Conservation (phyloP, 2,113 vertebrate species). For the Erythrocercus mccallii region DNA sequence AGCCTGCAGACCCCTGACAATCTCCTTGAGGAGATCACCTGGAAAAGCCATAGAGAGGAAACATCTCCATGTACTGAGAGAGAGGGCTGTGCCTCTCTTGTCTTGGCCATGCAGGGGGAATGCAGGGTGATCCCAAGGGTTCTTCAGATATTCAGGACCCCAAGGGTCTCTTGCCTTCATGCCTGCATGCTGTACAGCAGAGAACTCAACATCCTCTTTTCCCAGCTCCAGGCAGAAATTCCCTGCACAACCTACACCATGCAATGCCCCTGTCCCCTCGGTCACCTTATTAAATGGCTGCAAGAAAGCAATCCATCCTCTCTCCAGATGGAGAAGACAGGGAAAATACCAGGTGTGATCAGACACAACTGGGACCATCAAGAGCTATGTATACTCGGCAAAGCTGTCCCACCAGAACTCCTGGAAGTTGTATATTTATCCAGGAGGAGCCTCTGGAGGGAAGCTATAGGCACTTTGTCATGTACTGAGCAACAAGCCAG, state of each 20-base stretch:
- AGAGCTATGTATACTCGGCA: background rate
- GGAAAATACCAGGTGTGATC: slow-evolving; percentile 33
- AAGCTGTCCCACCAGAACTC: slow-evolving; percentile 33
- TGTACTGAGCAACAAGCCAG: background rate
- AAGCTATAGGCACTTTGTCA: slow-evolving; percentile 31
- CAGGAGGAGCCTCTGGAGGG: background rate
- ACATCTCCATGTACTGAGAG: background rate
- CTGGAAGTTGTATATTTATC: slow-evolving; percentile 39
- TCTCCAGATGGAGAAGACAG: slow-evolving; percentile 7
- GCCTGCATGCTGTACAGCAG: background rate
- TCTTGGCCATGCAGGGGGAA: fast-evolving
- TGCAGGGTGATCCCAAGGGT: fast-evolving
- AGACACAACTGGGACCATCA: slow-evolving; percentile 25
- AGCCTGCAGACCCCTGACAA: background rate
- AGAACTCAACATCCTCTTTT: background rate
- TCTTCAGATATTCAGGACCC: background rate
- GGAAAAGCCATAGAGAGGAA: background rate
- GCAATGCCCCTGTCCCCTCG: background rate
- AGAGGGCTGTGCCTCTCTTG: background rate
- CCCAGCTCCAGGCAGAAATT: background rate
- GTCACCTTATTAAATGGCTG: background rate
- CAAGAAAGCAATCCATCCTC: slow-evolving; percentile 9
- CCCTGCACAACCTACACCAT: fast-evolving
- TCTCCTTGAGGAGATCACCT: background rate
- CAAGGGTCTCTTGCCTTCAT: fast-evolving